phyloP scores from a whole-genome alignment of 2,113 vertebrate species.

The Chloropsis hardwickii region DNA sequence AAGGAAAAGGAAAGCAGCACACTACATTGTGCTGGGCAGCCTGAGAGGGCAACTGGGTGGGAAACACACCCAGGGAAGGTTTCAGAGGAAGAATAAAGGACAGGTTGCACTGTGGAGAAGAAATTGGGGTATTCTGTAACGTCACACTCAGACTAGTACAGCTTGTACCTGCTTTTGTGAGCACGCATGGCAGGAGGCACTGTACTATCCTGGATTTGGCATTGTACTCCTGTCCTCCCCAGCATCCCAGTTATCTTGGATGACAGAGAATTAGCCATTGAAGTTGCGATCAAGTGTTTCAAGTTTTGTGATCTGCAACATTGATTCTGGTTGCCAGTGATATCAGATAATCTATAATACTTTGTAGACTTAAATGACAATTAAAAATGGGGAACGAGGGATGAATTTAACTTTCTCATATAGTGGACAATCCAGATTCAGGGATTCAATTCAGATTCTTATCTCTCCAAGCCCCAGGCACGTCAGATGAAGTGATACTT shows the following conservation, averaged over 20 bases:
- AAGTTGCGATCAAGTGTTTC: neutral
- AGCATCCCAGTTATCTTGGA: neutral
- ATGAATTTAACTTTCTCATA: neutral
- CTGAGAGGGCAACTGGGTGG: neutral
- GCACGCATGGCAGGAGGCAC: neutral
- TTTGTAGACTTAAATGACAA: neutral
- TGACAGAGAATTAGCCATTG: neutral
- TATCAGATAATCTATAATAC: neutral
- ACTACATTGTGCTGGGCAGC: neutral
- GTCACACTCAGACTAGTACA: neutral
- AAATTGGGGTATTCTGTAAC: neutral
- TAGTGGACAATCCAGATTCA: neutral
- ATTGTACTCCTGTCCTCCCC: neutral
- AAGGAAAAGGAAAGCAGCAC: neutral
- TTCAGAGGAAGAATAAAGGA: neutral
- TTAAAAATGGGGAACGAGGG: neutral
- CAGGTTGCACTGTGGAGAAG: neutral
- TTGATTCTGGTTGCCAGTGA: neutral
- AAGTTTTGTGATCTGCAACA: neutral
- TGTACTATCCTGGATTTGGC: neutral
- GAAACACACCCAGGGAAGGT: neutral
- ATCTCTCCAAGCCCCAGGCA: neutral
- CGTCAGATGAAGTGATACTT: neutral
- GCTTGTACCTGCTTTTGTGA: neutral
- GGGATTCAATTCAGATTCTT: neutral